Evolutionary conservation across 1,140 invertebrate genomes (phyloP).

Genomic region (Himalopsyche phryganea): DNA sequence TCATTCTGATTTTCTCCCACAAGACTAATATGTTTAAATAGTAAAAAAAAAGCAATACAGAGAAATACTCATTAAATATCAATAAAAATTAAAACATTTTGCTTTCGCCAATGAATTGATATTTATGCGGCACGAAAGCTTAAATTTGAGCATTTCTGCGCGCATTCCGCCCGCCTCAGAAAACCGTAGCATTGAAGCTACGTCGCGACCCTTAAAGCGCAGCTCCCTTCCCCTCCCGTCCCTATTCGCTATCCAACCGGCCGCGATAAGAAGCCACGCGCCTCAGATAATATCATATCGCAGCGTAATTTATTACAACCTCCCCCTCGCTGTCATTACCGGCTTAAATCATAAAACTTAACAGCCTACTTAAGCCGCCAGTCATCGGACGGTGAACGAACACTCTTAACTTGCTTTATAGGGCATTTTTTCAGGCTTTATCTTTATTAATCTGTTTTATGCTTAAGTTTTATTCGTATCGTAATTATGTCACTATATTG

Average conservation of each 20-base stretch:
- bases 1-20: no score
- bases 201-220: conserved; percentile 12
- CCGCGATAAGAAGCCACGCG: conserved; percentile 22
- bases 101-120: no score
- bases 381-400: conserved; percentile 1
- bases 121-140: no score
- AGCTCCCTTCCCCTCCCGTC: conserved; percentile 5
- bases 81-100: no score
- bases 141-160: no score
- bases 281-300: conserved; percentile 26
- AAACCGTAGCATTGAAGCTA: no score
- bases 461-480: not conserved
- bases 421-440: conserved; percentile 1
- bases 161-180: no score
- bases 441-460: not conserved
- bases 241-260: conserved; percentile 8
- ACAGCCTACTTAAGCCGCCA: conserved; percentile 22
- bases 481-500: not conserved
- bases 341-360: conserved; percentile 30
- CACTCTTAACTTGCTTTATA: not conserved
- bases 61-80: no score
- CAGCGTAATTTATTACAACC: conserved; percentile 23
- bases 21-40: no score
- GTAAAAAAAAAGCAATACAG: no score
- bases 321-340: conserved; percentile 19